A percentile compares a stretch with the other conserved stretches of the same genome.
phyloP scores from a whole-genome alignment of 1,140 invertebrate species.

The Drosophila suzukii region DNA sequence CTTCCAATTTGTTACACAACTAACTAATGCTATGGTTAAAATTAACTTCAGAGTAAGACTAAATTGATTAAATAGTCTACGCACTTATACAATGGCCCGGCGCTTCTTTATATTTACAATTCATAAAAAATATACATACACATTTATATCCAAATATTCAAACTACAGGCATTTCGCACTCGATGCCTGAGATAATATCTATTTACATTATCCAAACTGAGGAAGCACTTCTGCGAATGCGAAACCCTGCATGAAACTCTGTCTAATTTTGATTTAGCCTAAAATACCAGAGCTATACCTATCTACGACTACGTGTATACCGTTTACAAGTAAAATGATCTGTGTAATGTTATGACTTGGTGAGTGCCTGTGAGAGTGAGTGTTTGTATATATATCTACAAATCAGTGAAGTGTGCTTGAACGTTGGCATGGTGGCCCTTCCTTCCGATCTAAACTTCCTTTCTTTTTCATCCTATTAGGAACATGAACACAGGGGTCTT shows the following conservation, averaged over 20 bases:
- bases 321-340: conserved; percentile 31
- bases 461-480: conserved; percentile 16
- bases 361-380: conserved; percentile 32
- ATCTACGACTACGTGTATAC: background rate
- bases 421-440: conserved; percentile 13
- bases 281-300: conserved; percentile 26
- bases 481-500: conserved; percentile 25
- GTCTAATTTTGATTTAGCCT: conserved; percentile 12
- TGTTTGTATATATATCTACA: conserved; percentile 30
- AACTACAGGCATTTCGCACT: conserved; percentile 8
- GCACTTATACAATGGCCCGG: conserved; percentile 52
- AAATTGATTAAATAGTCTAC: conserved; percentile 31
- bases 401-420: conserved; percentile 10
- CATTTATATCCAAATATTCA: conserved; percentile 7
- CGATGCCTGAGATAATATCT: conserved; percentile 43
- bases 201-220: conserved; percentile 31
- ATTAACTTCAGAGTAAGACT: conserved; percentile 12
- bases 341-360: conserved; percentile 43
- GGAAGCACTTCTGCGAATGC: conserved; percentile 14
- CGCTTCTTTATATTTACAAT: conserved; percentile 52
- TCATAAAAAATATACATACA: conserved; percentile 22
- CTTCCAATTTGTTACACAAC: conserved; percentile 48
- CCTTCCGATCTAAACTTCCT: conserved; percentile 8
- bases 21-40: conserved; percentile 42
- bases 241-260: background rate